A percentile compares a stretch with the other conserved stretches of the same genome.
Conservation (phyloP, 2,888 invertebrate species). For the Aricia artaxerxes region DNA sequence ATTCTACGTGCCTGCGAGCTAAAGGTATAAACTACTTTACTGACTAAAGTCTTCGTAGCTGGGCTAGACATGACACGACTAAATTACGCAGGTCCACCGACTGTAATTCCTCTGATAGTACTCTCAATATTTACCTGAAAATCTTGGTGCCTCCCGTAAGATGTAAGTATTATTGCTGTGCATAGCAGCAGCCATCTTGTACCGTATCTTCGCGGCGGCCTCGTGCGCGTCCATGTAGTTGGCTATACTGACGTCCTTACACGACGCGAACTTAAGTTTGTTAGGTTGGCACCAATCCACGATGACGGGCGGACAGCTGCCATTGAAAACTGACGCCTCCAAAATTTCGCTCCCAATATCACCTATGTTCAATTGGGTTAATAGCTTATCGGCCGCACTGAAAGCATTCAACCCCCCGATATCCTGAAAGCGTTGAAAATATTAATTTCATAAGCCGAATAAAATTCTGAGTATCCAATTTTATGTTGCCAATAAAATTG, state of each 20-base stretch:
- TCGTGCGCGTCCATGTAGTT: conserved; percentile 79
- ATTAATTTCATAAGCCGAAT: conserved; percentile 1
- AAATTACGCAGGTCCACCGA: background rate
- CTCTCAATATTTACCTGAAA: conserved; percentile 59
- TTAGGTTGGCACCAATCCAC: conserved; percentile 75
- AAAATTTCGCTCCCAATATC: conserved; percentile 68
- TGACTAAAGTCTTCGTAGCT: no score
- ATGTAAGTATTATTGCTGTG: conserved; percentile 74
- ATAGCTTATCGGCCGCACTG: conserved; percentile 69
- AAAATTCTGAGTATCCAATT: background rate
- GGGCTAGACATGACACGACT: background rate
- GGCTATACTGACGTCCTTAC: conserved; percentile 73
- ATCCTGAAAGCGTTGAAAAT: conserved; percentile 57
- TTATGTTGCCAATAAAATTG: background rate
- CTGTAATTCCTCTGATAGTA: no score
- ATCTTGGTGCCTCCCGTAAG: conserved; percentile 69
- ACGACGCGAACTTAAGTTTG: conserved; percentile 70
- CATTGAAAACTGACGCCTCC: conserved; percentile 71
- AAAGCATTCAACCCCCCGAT: conserved; percentile 71
- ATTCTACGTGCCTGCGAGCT: no score
- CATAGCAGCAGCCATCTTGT: conserved; percentile 67
- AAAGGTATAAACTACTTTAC: no score
- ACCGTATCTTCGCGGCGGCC: conserved; percentile 69
- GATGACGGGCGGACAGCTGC: conserved; percentile 68
- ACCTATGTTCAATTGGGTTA: conserved; percentile 69